Evolutionary conservation across 30 jellyfish, hydroid and myxozoan species (phyloP), one percentile per base, ranked within the genome.

Genomic region (Cassiopea xamachana): DNA sequence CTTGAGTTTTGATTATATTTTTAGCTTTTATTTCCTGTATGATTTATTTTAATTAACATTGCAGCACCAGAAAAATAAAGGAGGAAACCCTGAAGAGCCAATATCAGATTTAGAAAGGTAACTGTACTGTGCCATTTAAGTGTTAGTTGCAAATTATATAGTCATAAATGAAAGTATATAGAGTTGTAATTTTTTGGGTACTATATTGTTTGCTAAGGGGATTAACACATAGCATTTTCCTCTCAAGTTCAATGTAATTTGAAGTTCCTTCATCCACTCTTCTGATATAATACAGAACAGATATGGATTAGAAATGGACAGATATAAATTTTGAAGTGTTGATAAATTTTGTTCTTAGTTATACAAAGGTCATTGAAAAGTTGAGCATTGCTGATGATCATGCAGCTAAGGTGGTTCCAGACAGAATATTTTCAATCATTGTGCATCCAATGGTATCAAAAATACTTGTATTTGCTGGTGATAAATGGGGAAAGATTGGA

Each of bases 401-500:
- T 70, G 95, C 89, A 3, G 94, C 92, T 1, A 96, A 96, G 76
- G 99, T 96, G 2, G 88, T 90, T 1, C 97, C 95, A 47, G 87
- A 77, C 39, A 82, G 99, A 71, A 92, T 96, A 77, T 89, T 82
- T 67, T 80, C 99, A 10, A 48, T 96, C 10, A 90, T 97, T 44
- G 67, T 96, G 45, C 99, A 96, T 77, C 99, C 99, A 15, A 69
- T 96, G 88, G 94, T 84, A 46, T 88, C 89, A 39, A 96, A 85
- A 77, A 48, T 83, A 48, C 85, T 96, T 45, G 96, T 87, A 19
- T 78, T 85, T 68, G 98, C 96, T 77, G 99, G 98, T 9, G 98
- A 93, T 88, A 96, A 96, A 77, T 73, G 93, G 95, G 99, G 99
- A 16, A 79, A 81, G 46, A 50, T 96, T 82, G 99, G 99, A 7